These are phyloP conservation scores for Cheilosia grossa DNA, from an alignment of 2,888 invertebrate species.

Conservation along the genomic window DNA sequence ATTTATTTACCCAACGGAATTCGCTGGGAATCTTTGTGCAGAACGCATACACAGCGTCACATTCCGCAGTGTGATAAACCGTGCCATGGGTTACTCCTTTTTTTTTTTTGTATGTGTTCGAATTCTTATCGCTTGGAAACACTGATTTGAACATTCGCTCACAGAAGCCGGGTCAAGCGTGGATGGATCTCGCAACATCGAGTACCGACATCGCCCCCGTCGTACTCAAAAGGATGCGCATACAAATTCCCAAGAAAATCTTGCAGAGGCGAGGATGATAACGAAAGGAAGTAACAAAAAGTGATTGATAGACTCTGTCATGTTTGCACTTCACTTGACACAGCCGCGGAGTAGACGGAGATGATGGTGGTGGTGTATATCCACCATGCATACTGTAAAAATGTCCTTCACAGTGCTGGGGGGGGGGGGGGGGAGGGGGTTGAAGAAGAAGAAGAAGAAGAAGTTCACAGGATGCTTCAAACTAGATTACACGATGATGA, in stretches of 20 bases:
- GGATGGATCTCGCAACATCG: conserved; percentile 24
- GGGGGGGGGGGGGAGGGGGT: background rate
- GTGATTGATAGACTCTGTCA: conserved; percentile 68
- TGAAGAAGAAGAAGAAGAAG: too few relatives aligned
- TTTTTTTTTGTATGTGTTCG: conserved; percentile 28
- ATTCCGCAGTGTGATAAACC: conserved; percentile 48
- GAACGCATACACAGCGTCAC: conserved; percentile 14
- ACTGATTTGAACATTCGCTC: conserved; percentile 52
- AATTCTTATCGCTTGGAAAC: conserved; percentile 65
- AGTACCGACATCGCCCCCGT: too few relatives aligned
- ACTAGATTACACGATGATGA: conserved; percentile 54
- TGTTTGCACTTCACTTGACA: conserved; percentile 71
- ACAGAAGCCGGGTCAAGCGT: conserved; percentile 44
- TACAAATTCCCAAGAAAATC: conserved; percentile 17
- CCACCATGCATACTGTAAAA: background rate
- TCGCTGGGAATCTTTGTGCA: conserved; percentile 41
- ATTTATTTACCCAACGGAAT: conserved; percentile 69
- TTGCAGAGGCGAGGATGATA: conserved; percentile 26
- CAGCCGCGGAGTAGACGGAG: conserved; percentile 25
- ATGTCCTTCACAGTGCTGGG: conserved; percentile 29
- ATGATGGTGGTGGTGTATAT: conserved; percentile 17
- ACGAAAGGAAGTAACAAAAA: conserved; percentile 45
- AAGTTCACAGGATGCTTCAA: conserved; percentile 44
- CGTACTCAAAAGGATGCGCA: conserved; percentile 38
- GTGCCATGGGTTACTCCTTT: conserved; percentile 16